phyloP scores from a whole-genome alignment of 2,113 vertebrate genomes.

The Ellobius talpinus region DNA sequence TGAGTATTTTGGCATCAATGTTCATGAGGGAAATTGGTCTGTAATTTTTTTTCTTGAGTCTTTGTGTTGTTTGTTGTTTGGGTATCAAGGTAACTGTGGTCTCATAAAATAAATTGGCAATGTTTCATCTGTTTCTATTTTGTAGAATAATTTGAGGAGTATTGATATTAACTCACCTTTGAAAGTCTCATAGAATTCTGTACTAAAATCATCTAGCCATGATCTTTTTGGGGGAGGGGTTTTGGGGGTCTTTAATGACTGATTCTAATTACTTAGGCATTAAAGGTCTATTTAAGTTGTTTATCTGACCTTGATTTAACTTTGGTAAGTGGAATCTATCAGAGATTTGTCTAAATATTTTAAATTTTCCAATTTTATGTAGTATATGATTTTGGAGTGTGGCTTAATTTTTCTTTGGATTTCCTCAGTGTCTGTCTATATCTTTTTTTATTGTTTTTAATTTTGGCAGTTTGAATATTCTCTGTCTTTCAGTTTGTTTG shows the following conservation, averaged over 20 bases:
- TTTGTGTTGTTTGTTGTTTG: background rate
- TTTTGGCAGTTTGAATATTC: background rate
- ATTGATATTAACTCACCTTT: background rate
- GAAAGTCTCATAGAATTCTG: background rate
- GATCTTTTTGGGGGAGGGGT: background rate
- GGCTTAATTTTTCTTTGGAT: background rate
- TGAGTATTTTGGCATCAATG: background rate
- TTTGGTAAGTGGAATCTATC: background rate
- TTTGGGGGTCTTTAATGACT: background rate
- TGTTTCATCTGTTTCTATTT: background rate
- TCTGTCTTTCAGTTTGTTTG: background rate
- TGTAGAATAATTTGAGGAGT: background rate
- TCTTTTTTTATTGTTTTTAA: background rate
- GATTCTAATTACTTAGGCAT: background rate
- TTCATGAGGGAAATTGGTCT: background rate
- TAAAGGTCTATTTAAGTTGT: background rate
- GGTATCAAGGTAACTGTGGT: background rate
- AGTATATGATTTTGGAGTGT: background rate
- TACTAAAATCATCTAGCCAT: background rate
- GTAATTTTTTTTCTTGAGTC: background rate
- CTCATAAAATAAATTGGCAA: background rate
- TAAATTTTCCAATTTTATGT: background rate
- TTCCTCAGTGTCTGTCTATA: background rate
- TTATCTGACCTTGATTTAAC: background rate
- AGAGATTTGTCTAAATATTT: background rate